Evolutionary conservation across 2,113 vertebrate genomes (phyloP).

Genomic region (Urocitellus parryii): DNA sequence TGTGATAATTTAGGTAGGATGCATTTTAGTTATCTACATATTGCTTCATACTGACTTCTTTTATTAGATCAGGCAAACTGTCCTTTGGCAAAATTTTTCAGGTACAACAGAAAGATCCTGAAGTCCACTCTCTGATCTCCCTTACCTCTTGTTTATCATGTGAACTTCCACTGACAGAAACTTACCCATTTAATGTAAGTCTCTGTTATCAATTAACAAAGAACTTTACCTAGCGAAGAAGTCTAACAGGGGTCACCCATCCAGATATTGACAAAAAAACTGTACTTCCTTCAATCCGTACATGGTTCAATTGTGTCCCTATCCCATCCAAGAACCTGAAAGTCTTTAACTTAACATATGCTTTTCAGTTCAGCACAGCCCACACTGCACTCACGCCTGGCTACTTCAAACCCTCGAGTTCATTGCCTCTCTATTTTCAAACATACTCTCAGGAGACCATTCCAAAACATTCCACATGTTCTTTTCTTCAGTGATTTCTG

Average conservation of each 20-base stretch:
- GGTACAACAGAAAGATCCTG: background rate
- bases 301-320: background rate
- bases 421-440: background rate
- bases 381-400: background rate
- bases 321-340: background rate
- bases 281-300: background rate
- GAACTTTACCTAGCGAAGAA: background rate
- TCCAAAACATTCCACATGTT: background rate
- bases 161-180: background rate
- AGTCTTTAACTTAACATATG: background rate
- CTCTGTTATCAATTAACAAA: slow-evolving; percentile 20
- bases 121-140: background rate
- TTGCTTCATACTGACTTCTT: background rate
- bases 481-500: background rate
- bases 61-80: background rate
- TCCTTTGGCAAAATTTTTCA: background rate
- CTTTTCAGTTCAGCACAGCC: background rate
- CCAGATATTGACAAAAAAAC: background rate
- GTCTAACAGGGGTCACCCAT: background rate
- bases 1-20: slow-evolving; percentile 36
- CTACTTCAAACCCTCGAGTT: background rate
- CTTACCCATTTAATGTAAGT: background rate
- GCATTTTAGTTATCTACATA: background rate
- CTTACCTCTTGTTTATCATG: background rate
- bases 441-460: background rate